A percentile compares a stretch with the other conserved stretches of the same genome.
Evolutionary conservation across 2,113 vertebrate genomes (phyloP).

Genomic region (Rhagologus leucostigma): DNA sequence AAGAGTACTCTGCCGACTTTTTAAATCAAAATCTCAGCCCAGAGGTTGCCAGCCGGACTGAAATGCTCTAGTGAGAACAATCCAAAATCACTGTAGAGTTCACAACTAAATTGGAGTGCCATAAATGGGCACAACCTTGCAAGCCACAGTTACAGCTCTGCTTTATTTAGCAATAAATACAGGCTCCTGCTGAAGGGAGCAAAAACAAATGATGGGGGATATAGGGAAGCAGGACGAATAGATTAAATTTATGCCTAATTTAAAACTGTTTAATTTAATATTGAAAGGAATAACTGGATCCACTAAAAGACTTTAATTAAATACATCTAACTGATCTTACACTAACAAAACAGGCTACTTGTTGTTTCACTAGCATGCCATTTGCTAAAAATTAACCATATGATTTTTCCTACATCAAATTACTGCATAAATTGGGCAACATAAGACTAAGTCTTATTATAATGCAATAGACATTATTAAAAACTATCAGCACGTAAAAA

Average conservation of each 20-base stretch:
- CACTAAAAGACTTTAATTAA: not conserved
- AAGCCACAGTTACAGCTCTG: not conserved
- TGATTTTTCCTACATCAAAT: not conserved
- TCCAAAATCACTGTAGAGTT: not conserved
- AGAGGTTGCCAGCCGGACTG: not conserved
- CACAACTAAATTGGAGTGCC: not conserved
- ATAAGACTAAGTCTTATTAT: not conserved
- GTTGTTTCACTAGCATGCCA: not conserved
- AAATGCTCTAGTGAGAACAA: not conserved
- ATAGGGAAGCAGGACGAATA: not conserved
- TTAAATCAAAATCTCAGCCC: not conserved
- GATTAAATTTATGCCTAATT: not conserved
- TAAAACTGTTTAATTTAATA: not conserved
- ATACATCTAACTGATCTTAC: not conserved
- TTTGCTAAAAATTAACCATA: not conserved
- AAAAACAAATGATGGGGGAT: not conserved
- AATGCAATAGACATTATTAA: not conserved
- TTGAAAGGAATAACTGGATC: not conserved
- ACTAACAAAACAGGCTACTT: not conserved
- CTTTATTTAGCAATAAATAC: not conserved
- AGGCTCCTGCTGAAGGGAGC: not conserved
- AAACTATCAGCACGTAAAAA: not conserved
- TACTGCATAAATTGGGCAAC: not conserved
- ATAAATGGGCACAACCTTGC: not conserved
- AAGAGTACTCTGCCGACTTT: not conserved